Conservation (phyloP, 2,797 vertebrate species). For the Discoglossus pictus region DNA sequence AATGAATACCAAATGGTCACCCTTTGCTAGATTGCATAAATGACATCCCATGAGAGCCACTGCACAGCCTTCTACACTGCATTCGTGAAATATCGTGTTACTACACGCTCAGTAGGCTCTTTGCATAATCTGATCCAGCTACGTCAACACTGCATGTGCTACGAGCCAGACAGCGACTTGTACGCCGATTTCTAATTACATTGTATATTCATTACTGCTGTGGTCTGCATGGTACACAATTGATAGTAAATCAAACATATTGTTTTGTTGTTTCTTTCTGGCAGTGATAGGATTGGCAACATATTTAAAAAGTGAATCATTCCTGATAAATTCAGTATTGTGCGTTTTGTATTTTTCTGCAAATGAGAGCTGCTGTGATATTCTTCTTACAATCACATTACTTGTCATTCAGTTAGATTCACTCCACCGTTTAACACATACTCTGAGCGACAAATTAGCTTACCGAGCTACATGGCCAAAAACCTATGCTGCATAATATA, state of each 20-base stretch:
- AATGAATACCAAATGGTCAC: slow-evolving; percentile 50
- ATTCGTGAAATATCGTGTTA: not conserved
- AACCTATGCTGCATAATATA: no score
- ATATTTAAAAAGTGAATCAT: no score
- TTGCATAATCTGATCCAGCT: slow-evolving; percentile 2
- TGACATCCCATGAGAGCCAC: slow-evolving; percentile 8
- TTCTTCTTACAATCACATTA: no score
- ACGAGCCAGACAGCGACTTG: not conserved
- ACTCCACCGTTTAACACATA: no score
- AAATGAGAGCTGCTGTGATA: no score
- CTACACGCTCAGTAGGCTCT: slow-evolving; percentile 36
- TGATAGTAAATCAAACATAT: not conserved
- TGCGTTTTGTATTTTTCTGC: no score
- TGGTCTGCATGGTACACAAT: not conserved
- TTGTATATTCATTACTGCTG: not conserved
- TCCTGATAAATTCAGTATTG: no score
- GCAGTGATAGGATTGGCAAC: not conserved
- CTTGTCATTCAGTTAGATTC: no score
- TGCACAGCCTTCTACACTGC: not conserved
- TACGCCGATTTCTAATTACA: not conserved
- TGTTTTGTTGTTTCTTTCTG: not conserved
- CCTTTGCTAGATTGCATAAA: slow-evolving; percentile 5
- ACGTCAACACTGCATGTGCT: not conserved
- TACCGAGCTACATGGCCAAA: no score
- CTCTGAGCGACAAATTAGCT: no score